Evolutionary conservation across 1,140 invertebrate genomes (phyloP).

Genomic region (Helicoverpa zea): DNA sequence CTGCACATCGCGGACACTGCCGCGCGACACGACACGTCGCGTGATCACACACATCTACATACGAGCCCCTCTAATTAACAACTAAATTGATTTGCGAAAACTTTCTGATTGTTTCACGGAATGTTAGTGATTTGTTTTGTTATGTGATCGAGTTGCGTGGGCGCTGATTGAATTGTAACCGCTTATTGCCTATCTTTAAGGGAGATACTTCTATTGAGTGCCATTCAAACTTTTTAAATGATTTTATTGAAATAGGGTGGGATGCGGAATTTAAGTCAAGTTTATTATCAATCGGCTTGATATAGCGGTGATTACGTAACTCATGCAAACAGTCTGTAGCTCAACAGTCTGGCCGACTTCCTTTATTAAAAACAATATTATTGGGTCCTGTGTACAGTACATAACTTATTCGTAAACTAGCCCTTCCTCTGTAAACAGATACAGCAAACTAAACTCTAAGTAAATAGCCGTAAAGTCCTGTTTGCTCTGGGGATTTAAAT

Average conservation of each 20-base stretch:
- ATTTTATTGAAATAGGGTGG: not conserved
- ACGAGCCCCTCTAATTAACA: slow-evolving; percentile 1
- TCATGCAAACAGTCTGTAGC: not conserved
- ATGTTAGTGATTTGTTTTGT: slow-evolving; percentile 13
- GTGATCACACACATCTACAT: slow-evolving; percentile 23
- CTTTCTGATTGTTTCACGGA: slow-evolving; percentile 1
- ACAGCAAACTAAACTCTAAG: slow-evolving; percentile 40
- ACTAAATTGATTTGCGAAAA: slow-evolving; percentile 20
- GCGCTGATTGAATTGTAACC: not conserved
- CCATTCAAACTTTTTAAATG: slow-evolving; percentile 10
- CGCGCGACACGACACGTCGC: slow-evolving; percentile 29
- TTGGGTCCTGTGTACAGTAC: slow-evolving; percentile 34
- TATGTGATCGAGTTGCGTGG: not conserved
- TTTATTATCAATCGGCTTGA: not conserved
- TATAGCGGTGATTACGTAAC: not conserved
- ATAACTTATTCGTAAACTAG: slow-evolving; percentile 37
- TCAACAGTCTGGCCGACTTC: not conserved
- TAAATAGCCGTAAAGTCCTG: slow-evolving; percentile 38
- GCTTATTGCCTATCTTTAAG: not conserved
- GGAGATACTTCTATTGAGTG: not conserved
- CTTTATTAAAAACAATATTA: slow-evolving; percentile 45
- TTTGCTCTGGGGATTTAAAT: slow-evolving; percentile 27
- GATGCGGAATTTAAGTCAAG: too few relatives aligned
- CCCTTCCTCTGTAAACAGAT: slow-evolving; percentile 33
- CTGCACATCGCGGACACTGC: slow-evolving; percentile 17